These are phyloP conservation scores for Astyanax mexicanus DNA, from an alignment of 2,797 vertebrate species.

Conservation along the genomic window DNA sequence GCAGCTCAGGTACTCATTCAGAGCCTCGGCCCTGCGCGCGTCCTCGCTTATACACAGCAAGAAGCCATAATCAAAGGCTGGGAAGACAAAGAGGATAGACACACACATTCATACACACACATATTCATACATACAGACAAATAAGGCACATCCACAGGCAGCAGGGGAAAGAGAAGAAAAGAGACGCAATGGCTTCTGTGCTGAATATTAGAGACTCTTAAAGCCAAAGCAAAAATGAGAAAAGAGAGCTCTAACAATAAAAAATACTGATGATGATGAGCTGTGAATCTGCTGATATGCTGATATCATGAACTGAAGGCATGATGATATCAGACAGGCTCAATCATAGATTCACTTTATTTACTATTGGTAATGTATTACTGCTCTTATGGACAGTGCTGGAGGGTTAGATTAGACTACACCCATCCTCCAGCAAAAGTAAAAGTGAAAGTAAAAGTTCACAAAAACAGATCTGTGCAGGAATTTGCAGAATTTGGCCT, in stretches of 20 bases:
- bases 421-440: too few species aligned
- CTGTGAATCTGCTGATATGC: background rate
- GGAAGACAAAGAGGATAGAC: slow-evolving; percentile 81
- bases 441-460: too few species aligned
- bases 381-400: too few species aligned
- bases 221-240: background rate
- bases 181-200: background rate
- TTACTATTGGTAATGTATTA: too few species aligned
- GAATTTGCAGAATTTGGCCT: too few species aligned
- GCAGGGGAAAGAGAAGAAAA: background rate
- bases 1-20: slow-evolving; percentile 90
- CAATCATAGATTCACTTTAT: too few species aligned
- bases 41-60: slow-evolving; percentile 89
- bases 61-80: slow-evolving; percentile 90
- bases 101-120: slow-evolving; percentile 53
- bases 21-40: slow-evolving; percentile 82
- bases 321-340: background rate
- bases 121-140: slow-evolving; percentile 63
- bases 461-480: too few species aligned
- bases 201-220: background rate
- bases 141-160: background rate
- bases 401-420: too few species aligned
- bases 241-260: background rate
- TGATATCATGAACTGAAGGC: background rate
- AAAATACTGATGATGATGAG: background rate